Percentiles rank a stretch among this genome's conserved stretches.
phyloP scores from a whole-genome alignment of 2,113 vertebrate genomes.

The Neotragus moschatus region DNA sequence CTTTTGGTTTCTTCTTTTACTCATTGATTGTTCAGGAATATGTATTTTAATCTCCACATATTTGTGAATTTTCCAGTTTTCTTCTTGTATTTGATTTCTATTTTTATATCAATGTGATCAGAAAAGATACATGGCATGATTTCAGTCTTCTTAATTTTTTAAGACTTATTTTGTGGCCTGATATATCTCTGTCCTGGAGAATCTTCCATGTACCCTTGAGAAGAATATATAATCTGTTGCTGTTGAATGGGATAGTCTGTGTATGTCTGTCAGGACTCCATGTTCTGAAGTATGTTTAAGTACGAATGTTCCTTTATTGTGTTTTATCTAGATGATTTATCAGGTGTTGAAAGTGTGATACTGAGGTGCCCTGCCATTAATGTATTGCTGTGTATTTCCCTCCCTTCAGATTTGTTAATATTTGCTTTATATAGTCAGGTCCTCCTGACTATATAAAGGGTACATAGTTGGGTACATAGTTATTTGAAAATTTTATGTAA shows the following conservation, averaged over 20 bases:
- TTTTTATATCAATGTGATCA: not conserved
- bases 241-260: not conserved
- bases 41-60: not conserved
- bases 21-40: not conserved
- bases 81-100: not conserved
- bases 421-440: not conserved
- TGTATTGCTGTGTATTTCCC: not conserved
- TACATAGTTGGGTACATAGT: not conserved
- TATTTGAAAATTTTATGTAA: not conserved
- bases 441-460: no score
- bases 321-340: not conserved
- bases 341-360: not conserved
- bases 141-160: not conserved
- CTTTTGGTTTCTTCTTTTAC: not conserved
- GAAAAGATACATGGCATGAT: not conserved
- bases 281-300: not conserved
- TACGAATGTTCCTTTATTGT: not conserved
- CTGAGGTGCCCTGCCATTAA: not conserved
- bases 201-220: not conserved
- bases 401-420: not conserved
- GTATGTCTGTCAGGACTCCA: not conserved
- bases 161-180: not conserved
- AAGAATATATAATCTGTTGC: not conserved
- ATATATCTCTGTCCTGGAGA: not conserved
- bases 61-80: not conserved